These are phyloP conservation scores for Panagrolaimus sp. DNA, from an alignment of 1,140 invertebrate species.

Conservation along the genomic window DNA sequence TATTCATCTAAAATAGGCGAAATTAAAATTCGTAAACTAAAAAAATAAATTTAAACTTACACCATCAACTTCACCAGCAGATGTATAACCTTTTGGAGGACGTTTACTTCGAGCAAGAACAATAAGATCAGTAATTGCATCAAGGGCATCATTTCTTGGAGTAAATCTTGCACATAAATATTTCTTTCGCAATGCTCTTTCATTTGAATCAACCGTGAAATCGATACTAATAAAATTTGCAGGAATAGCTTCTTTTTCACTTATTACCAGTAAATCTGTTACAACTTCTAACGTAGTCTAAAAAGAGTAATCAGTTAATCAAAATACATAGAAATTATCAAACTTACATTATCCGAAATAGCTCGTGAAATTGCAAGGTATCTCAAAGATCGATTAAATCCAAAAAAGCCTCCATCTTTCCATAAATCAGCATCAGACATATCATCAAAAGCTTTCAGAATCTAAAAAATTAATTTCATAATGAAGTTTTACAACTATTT, in stretches of 20 bases:
- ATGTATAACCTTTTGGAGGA: slow-evolving; percentile 47
- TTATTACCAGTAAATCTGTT: slow-evolving; percentile 44
- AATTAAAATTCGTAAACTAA: slow-evolving; percentile 18
- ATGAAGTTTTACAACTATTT: background rate
- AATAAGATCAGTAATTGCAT: slow-evolving; percentile 45
- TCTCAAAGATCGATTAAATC: slow-evolving; percentile 40
- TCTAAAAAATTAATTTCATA: slow-evolving; percentile 25
- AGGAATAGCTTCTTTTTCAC: slow-evolving; percentile 46
- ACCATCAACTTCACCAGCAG: slow-evolving; percentile 31
- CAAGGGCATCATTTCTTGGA: slow-evolving; percentile 44
- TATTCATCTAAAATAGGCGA: slow-evolving; percentile 35
- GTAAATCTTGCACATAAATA: slow-evolving; percentile 43
- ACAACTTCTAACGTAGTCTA: slow-evolving; percentile 34
- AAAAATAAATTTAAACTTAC: background rate
- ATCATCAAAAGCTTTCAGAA: slow-evolving; percentile 38
- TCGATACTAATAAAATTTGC: slow-evolving; percentile 49
- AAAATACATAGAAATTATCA: background rate
- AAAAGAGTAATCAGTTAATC: slow-evolving; percentile 1
- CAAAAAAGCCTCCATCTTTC: slow-evolving; percentile 47
- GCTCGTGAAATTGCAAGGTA: slow-evolving; percentile 35
- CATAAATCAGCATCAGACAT: slow-evolving; percentile 44
- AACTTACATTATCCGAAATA: slow-evolving; percentile 37
- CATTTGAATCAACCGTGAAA: slow-evolving; percentile 47
- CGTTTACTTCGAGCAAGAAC: slow-evolving; percentile 27
- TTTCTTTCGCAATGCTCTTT: slow-evolving; percentile 46